Evolutionary conservation across 1,140 invertebrate species (phyloP), one percentile per base, ranked within the genome.

Genomic region (Drosophila suzukii): DNA sequence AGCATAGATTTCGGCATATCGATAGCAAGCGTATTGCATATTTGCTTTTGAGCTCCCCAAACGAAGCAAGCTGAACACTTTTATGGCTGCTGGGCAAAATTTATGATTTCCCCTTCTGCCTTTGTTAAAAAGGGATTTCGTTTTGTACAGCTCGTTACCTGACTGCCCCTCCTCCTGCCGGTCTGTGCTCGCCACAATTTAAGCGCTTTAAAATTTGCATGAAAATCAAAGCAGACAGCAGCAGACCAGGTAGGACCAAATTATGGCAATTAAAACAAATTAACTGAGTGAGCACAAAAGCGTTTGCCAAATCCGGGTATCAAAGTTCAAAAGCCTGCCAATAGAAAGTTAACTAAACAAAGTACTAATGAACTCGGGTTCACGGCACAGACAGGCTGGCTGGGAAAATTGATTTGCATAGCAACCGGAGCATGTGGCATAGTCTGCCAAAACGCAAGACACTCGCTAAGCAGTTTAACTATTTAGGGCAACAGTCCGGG

Each of bases 31-130:
- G 74, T 61, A 79, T 73, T 71, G 67, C 65, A 68, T 78, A 82
- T 82, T 82, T 74, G 62, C 74, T 68, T 78, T 78, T 61, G 57
- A 67, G 73, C 55, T 75, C 60, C 46, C 57, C 15, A 32, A 59
- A 60, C 49, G 59, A 53, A 54, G 59, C 59, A 49, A 66, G 43
- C 57, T 41, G 55, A 67, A 63, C 75, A 78, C 82, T 85, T 88
- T 89, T 88, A 88, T 88, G 84, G 80, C 84, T 88, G 68, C 80
- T 84, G 80, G 83, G 68, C 84, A 81, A 89, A 84, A 88, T 89
- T 89, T 88, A 88, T 88, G 83, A 83, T 83, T 88, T 83, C 84
- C 53, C 71, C 81, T 73, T 76, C 79, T 83, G 55, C 57, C 75
- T 82, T 84, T 86, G 82, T 84, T 78, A 73, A 75, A 74, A 88